phyloP scores from a whole-genome alignment of 2,797 vertebrate genomes.

The Tarsius wallacei region DNA sequence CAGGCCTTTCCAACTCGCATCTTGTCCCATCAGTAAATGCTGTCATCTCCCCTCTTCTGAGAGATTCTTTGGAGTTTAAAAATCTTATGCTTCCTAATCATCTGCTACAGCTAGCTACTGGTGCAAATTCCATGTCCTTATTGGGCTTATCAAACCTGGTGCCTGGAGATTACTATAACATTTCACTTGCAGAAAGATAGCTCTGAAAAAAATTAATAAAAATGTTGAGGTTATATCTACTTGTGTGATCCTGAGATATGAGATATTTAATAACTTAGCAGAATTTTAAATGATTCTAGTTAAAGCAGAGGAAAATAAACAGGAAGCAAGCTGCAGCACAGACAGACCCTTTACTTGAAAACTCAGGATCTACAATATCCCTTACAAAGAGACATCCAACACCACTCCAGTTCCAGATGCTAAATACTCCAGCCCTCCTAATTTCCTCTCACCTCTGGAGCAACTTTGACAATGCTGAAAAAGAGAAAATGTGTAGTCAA shows the following conservation, averaged over 20 bases:
- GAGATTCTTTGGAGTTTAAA: constrained; percentile 72
- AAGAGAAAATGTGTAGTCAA: neutral
- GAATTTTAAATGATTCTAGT: constrained; percentile 73
- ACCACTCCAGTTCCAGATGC: neutral
- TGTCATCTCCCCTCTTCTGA: neutral
- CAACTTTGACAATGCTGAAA: neutral
- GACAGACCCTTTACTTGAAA: neutral
- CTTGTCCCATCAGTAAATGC: constrained; percentile 61
- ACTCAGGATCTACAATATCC: neutral
- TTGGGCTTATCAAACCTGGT: constrained; percentile 69
- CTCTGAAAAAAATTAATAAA: constrained; percentile 71
- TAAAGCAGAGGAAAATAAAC: constrained; percentile 67
- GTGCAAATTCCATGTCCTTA: constrained; percentile 59
- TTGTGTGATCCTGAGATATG: constrained; percentile 77
- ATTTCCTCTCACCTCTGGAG: neutral
- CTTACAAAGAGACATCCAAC: neutral
- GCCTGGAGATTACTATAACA: constrained; percentile 71
- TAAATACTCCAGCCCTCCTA: neutral
- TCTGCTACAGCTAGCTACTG: constrained; percentile 35
- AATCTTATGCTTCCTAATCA: constrained; percentile 22
- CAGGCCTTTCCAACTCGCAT: neutral
- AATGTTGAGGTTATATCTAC: constrained; percentile 74
- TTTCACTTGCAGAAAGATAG: constrained; percentile 81
- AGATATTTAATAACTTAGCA: constrained; percentile 78
- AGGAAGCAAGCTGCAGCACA: constrained; percentile 57